Conservation (phyloP, 2,888 invertebrate genomes). For the Melanostoma mellinum region DNA sequence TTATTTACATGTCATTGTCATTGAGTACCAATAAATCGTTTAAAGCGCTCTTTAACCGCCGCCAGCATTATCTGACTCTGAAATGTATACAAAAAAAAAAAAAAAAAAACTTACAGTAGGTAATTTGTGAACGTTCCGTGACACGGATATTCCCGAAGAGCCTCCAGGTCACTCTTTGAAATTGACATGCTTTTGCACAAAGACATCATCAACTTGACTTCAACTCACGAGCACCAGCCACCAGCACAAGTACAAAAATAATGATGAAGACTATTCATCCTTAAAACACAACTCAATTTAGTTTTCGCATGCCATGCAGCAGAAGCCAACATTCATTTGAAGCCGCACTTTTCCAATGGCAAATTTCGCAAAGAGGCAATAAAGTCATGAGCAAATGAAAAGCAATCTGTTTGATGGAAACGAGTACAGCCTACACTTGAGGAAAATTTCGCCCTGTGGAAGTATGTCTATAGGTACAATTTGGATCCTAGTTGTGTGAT, state of each 20-base stretch:
- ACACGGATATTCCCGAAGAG: neutral
- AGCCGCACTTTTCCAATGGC: neutral
- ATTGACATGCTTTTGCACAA: neutral
- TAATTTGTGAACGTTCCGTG: constrained; percentile 2
- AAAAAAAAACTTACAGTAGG: no score
- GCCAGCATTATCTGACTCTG: no score
- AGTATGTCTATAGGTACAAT: neutral
- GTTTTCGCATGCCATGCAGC: constrained; percentile 47
- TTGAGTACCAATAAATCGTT: no score
- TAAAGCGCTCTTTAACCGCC: no score
- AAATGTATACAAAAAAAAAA: no score
- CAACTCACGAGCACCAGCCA: neutral
- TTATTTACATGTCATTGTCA: no score
- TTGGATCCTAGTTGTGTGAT: constrained; percentile 12
- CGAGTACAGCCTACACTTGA: neutral
- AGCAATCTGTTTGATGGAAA: neutral
- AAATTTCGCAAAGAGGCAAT: constrained; percentile 5
- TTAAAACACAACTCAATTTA: constrained; percentile 54
- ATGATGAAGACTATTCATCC: constrained; percentile 55
- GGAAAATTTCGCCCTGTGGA: constrained; percentile 1
- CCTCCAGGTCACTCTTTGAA: neutral
- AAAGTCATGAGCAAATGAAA: neutral
- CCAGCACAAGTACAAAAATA: constrained; percentile 29
- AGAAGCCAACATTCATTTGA: constrained; percentile 5
- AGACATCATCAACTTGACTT: neutral